Evolutionary conservation across 2,888 invertebrate genomes (phyloP), one percentile per base, ranked within the genome.

Genomic region (Creontiades dilutus): DNA sequence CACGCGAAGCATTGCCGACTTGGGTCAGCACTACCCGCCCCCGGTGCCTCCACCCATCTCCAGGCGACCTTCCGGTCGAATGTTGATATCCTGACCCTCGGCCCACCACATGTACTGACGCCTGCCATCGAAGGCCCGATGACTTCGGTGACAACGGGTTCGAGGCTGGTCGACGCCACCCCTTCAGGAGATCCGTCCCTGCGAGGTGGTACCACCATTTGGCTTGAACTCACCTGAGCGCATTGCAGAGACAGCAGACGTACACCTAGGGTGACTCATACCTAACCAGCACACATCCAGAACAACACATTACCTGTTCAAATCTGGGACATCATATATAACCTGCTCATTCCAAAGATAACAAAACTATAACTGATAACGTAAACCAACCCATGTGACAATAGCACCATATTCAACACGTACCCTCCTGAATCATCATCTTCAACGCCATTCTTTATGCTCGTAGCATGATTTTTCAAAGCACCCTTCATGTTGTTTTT

Each of bases 51-150:
- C 90, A 0, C 68, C 90, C 1, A 52, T 90, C 80, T 86, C 46
- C 86, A 86, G 90, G 55, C 76, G 90, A 16, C 90, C 90, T 0
- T 82, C 82, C 52, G 90, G 90, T n/a, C 23, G 90, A 37, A 76
- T 84, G 52, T 75, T 89, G 47, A 82, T 89, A 75, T 82, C 89
- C 27, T 89, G 89, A 89, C 89, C 61, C 61, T 89, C 89, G 76
- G 82, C 84, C 48, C 89, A 89, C 75, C 89, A 89, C 47, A 84
- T 89, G 89, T 89, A 89, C 89, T 89, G 82, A 89, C 48, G 27
- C 14, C 1, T 19, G 16, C 12, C 48, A 19, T 3, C 13, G 82
- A 19, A 80, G 48, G 19, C 2, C 16, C 16, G 11, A 19, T 23
- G 13, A 68, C 68, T 68, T 68, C 68, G 23, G 52, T 57, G 7